phyloP scores from a whole-genome alignment of 2,113 vertebrate genomes.

The Notiomystis cincta region DNA sequence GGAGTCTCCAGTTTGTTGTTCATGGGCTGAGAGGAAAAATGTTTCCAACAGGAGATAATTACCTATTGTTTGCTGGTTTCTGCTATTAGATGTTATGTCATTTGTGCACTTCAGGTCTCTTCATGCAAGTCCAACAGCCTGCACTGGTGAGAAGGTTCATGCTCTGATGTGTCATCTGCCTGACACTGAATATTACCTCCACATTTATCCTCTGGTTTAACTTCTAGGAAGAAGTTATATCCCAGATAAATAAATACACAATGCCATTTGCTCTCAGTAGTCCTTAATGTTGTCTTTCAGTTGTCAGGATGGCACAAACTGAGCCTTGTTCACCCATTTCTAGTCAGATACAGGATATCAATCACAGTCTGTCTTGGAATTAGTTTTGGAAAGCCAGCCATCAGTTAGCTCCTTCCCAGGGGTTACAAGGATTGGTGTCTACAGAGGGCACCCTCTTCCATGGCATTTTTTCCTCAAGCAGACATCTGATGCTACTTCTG shows the following conservation, averaged over 20 bases:
- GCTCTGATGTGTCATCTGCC: neutral
- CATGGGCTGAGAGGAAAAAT: neutral
- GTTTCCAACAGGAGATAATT: neutral
- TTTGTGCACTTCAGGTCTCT: neutral
- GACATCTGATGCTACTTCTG: neutral
- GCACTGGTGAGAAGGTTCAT: neutral
- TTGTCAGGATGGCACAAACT: neutral
- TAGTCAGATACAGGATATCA: neutral
- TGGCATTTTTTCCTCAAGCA: neutral
- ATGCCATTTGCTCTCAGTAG: neutral
- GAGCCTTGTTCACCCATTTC: neutral
- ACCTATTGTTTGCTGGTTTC: neutral
- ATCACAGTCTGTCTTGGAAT: neutral
- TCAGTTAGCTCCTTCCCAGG: neutral
- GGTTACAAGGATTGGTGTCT: neutral
- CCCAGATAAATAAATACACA: neutral
- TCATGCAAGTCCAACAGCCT: neutral
- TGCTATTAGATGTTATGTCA: neutral
- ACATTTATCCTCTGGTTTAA: neutral
- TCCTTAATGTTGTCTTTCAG: neutral
- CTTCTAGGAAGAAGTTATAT: neutral
- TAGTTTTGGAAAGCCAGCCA: neutral
- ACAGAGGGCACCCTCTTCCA: neutral
- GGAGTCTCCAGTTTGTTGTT: neutral
- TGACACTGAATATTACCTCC: neutral